Percentiles rank a stretch among this genome's conserved stretches.
Conservation (phyloP, 2,113 vertebrate genomes). For the Indicator maculatus region DNA sequence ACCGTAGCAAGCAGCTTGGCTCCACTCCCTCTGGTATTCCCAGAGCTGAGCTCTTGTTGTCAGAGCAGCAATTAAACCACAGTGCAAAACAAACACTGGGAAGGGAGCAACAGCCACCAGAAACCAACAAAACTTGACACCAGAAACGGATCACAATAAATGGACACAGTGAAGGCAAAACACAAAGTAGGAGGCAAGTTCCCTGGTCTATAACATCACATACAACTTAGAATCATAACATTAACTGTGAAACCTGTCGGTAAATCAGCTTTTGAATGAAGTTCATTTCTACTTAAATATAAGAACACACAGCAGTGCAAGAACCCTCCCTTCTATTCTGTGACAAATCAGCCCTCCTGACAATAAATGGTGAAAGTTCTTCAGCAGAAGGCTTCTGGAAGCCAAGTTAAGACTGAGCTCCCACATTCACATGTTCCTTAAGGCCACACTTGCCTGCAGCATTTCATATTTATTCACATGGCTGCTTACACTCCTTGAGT, state of each 20-base stretch:
- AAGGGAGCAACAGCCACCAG: not conserved
- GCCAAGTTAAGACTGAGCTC: not conserved
- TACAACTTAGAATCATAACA: too few species aligned
- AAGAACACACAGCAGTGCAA: fast-evolving
- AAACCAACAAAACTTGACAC: not conserved
- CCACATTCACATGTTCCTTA: fast-evolving
- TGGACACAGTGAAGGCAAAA: too few species aligned
- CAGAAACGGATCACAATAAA: not conserved
- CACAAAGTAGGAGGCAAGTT: fast-evolving
- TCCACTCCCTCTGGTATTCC: not conserved
- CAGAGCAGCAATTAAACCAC: conserved; percentile 20
- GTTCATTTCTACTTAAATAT: fast-evolving
- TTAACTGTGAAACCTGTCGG: not conserved
- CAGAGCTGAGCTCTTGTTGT: not conserved
- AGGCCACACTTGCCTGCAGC: not conserved
- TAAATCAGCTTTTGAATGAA: not conserved
- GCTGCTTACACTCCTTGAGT: not conserved
- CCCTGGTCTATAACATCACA: not conserved
- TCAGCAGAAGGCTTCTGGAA: not conserved
- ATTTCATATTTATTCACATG: fast-evolving
- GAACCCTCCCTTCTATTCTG: not conserved
- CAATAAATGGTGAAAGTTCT: not conserved
- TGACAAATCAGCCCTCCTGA: not conserved
- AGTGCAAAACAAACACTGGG: not conserved
- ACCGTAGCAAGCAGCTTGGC: not conserved